These are phyloP conservation scores for Atherinosoma microstoma DNA, from an alignment of 2,797 vertebrate genomes.

Conservation along the genomic window DNA sequence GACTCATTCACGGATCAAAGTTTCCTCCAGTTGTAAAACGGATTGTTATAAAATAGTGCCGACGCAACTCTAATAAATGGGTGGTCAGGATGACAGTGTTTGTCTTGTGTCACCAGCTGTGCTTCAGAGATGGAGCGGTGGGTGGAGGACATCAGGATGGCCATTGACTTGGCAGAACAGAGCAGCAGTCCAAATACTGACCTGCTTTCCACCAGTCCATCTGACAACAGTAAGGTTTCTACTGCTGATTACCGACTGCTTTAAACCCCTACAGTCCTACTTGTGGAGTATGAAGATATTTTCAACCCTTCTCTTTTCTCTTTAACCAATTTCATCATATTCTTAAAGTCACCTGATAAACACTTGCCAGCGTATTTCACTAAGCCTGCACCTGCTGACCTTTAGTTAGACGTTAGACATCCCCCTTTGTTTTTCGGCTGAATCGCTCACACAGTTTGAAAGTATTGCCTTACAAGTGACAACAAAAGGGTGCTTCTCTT, in stretches of 20 bases:
- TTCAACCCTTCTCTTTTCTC: background rate
- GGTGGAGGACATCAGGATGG: conserved; percentile 96
- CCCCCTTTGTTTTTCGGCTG: conserved; percentile 28
- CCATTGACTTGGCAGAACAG: conserved; percentile 93
- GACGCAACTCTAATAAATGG: background rate
- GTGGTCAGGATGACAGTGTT: background rate
- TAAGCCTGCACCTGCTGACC: conserved; percentile 37
- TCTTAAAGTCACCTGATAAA: conserved; percentile 43
- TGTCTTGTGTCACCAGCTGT: conserved; percentile 77
- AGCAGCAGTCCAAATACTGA: conserved; percentile 83
- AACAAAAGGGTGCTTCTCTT: background rate
- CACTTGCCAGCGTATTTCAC: conserved; percentile 23
- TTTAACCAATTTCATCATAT: conserved; percentile 11
- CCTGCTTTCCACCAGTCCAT: conserved; percentile 86
- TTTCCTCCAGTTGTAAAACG: conserved; percentile 5
- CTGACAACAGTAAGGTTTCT: conserved; percentile 88
- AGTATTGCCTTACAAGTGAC: conserved; percentile 44
- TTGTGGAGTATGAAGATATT: background rate
- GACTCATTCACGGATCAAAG: conserved; percentile 6
- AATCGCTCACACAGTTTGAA: conserved; percentile 7
- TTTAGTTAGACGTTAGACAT: conserved; percentile 30
- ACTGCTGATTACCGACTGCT: background rate
- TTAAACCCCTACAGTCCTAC: background rate
- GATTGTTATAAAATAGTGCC: background rate
- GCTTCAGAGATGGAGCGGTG: conserved; percentile 93